Percentiles rank a stretch among this genome's conserved stretches.
Conservation (phyloP, 92 coral and sea anemone species). For the Palythoa grandiflora region DNA sequence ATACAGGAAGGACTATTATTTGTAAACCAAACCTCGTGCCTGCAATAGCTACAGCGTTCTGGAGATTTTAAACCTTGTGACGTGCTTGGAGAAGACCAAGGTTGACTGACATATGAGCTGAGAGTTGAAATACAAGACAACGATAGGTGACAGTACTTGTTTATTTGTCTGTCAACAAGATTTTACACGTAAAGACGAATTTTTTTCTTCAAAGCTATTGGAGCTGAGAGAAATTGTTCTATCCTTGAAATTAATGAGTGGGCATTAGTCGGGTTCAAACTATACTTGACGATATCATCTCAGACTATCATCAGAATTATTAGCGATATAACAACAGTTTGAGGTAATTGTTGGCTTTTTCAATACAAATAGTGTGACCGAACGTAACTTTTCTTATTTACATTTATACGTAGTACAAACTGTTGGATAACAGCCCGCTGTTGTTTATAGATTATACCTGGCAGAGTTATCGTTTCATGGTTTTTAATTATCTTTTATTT, state of each 20-base stretch:
- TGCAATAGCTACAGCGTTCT: conserved; percentile 18
- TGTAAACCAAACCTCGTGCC: conserved; percentile 49
- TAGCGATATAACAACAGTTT: background rate
- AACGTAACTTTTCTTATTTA: background rate
- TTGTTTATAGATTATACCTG: conserved; percentile 19
- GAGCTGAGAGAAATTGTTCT: conserved; percentile 4
- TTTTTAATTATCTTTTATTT: conserved; percentile 25
- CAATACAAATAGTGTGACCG: background rate
- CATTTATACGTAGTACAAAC: background rate
- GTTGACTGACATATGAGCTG: conserved; percentile 15
- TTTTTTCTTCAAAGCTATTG: background rate
- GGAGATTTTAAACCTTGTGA: conserved; percentile 14
- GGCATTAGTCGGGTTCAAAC: background rate
- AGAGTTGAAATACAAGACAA: conserved; percentile 6
- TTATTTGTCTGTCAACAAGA: conserved; percentile 37
- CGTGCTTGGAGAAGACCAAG: background rate
- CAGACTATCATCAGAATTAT: background rate
- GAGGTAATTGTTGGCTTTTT: background rate
- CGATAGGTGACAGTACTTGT: background rate
- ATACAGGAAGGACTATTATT: conserved; percentile 18
- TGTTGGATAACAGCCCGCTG: background rate
- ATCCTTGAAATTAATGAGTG: background rate
- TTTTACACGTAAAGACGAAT: conserved; percentile 34
- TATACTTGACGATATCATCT: background rate
- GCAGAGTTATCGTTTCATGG: background rate